phyloP scores from a whole-genome alignment of 2,888 invertebrate genomes.

The Cylindroiulus punctatus region DNA sequence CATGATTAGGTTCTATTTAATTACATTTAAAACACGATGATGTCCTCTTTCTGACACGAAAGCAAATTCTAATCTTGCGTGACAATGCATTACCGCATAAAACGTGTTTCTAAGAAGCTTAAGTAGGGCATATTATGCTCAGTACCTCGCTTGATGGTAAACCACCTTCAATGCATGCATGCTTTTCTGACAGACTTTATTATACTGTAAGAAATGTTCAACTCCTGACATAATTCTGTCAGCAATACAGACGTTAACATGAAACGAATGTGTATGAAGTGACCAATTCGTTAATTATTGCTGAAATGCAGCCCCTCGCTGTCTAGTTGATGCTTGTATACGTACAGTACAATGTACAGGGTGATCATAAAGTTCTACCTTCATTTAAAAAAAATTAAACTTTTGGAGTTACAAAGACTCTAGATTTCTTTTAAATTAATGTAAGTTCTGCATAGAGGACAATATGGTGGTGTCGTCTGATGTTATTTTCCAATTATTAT shows the following conservation, averaged over 20 bases:
- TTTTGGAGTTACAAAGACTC: too few relatives aligned
- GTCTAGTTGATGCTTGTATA: not conserved
- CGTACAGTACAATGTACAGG: too few relatives aligned
- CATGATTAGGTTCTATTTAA: not conserved
- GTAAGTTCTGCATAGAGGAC: too few relatives aligned
- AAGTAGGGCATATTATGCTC: not conserved
- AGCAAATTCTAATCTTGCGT: not conserved
- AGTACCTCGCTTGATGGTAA: not conserved
- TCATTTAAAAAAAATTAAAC: too few relatives aligned
- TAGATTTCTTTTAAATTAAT: too few relatives aligned
- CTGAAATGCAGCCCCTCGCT: not conserved
- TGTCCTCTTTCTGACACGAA: constrained; percentile 5
- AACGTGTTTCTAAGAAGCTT: not conserved
- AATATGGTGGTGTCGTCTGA: too few relatives aligned
- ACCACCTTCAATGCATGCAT: not conserved
- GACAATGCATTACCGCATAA: not conserved
- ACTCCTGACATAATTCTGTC: not conserved
- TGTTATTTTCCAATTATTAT: too few relatives aligned
- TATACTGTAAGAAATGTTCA: not conserved
- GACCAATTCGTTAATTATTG: not conserved
- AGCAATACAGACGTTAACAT: not conserved
- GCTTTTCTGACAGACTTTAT: not conserved
- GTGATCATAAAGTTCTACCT: too few relatives aligned
- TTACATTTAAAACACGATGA: not conserved
- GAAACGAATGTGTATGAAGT: not conserved